Percentiles rank a stretch among this genome's conserved stretches.
phyloP scores from a whole-genome alignment of 2,888 invertebrate genomes.

The Pseudococcus jackbeardsleyi region DNA sequence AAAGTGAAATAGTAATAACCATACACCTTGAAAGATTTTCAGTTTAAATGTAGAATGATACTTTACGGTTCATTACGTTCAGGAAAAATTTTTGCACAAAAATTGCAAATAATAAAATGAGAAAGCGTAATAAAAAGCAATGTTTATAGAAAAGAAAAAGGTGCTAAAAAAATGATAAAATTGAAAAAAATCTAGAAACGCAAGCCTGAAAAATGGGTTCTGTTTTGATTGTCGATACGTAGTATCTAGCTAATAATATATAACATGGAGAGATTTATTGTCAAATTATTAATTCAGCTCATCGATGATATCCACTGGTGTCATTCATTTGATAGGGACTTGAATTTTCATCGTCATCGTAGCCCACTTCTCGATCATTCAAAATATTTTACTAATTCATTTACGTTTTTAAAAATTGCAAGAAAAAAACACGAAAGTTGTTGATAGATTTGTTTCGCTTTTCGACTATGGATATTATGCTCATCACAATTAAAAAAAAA shows the following conservation, averaged over 20 bases:
- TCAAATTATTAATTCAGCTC: not conserved
- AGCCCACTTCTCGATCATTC: too few relatives aligned
- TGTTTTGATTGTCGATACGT: not conserved
- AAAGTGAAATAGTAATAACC: not conserved
- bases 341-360: not conserved
- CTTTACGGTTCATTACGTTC: not conserved
- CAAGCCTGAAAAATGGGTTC: constrained; percentile 6
- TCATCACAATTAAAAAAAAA: too few relatives aligned
- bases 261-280: not conserved
- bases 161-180: not conserved
- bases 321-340: not conserved
- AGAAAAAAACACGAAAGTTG: too few relatives aligned
- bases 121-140: constrained; percentile 20
- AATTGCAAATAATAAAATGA: constrained; percentile 31
- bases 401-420: not conserved
- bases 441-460: too few relatives aligned
- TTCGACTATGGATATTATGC: too few relatives aligned
- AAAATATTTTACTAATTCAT: too few relatives aligned
- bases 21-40: not conserved
- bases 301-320: not conserved
- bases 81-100: not conserved
- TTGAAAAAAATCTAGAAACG: not conserved
- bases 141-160: not conserved
- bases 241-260: not conserved
- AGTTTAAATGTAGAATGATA: not conserved